phyloP scores from a whole-genome alignment of 2,888 invertebrate genomes.

The Cataglyphis albicans region DNA sequence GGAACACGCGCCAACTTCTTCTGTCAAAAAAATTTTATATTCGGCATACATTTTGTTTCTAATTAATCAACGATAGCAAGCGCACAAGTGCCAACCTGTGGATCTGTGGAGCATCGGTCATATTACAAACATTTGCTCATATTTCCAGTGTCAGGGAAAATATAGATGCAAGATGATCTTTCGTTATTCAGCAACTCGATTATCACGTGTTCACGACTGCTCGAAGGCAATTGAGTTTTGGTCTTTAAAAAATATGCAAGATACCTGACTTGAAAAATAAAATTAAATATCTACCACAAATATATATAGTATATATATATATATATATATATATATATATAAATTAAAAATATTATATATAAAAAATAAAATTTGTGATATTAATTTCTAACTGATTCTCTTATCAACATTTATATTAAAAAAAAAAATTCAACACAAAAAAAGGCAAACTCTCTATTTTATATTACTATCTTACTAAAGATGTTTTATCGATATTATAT shows the following conservation, averaged over 20 bases:
- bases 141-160: constrained; percentile 62
- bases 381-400: neutral
- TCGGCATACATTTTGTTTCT: neutral
- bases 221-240: constrained; percentile 28
- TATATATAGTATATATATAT: neutral
- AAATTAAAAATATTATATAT: neutral
- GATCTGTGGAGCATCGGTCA: constrained; percentile 36
- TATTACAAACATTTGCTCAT: constrained; percentile 53
- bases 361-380: neutral
- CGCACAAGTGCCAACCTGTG: constrained; percentile 37
- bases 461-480: neutral
- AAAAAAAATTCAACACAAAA: neutral
- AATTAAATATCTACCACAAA: neutral
- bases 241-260: constrained; percentile 18
- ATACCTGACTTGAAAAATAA: neutral
- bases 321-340: neutral
- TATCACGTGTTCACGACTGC: constrained; percentile 19
- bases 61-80: constrained; percentile 33
- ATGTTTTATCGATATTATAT: neutral
- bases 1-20: neutral
- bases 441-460: neutral
- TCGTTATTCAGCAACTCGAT: constrained; percentile 55
- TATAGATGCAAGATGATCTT: constrained; percentile 61
- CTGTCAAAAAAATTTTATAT: neutral
- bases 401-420: neutral